phyloP scores from a whole-genome alignment of 2,113 vertebrate genomes.

The Anoura caudifer region DNA sequence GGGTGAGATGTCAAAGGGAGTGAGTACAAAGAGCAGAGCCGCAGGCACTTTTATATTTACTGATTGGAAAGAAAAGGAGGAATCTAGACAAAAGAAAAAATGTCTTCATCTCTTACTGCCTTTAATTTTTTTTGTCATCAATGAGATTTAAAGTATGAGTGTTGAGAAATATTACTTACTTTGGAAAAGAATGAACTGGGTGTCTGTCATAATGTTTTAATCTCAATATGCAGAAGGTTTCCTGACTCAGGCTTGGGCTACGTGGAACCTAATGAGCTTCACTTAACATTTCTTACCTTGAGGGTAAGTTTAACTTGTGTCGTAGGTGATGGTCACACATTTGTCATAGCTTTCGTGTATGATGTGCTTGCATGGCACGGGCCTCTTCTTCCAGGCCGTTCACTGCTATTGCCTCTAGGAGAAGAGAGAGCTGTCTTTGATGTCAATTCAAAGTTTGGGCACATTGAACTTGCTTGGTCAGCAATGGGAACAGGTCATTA shows the following conservation, averaged over 20 bases:
- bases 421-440: not conserved
- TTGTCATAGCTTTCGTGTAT: not conserved
- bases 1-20: not conserved
- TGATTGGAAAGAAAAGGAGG: not conserved
- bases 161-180: not conserved
- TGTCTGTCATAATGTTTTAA: not conserved
- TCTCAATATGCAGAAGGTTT: not conserved
- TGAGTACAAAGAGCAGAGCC: not conserved
- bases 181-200: not conserved
- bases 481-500: not conserved
- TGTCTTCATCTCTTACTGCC: not conserved
- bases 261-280: not conserved
- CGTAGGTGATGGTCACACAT: not conserved
- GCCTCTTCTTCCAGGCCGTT: not conserved
- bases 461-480: not conserved
- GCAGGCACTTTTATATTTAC: not conserved
- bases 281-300: not conserved
- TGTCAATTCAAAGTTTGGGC: not conserved
- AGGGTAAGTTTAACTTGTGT: not conserved
- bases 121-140: slow-evolving; percentile 4
- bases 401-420: not conserved
- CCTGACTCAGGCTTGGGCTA: not conserved
- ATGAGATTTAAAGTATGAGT: not conserved
- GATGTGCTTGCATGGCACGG: not conserved
- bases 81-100: not conserved